phyloP scores from a whole-genome alignment of 1,140 invertebrate genomes.

The Bilobella aurantiaca region DNA sequence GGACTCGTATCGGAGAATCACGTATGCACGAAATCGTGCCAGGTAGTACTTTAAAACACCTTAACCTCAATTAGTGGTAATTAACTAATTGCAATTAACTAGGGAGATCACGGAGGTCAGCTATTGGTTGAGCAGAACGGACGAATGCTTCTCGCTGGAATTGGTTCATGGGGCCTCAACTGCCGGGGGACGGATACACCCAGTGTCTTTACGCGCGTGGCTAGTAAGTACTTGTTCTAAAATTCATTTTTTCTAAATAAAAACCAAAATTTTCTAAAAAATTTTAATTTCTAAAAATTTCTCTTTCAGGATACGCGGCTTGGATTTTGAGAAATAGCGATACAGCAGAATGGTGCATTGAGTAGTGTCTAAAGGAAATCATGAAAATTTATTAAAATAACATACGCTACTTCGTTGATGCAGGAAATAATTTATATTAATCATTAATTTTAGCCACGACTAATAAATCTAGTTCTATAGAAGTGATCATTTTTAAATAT shows the following conservation, averaged over 20 bases:
- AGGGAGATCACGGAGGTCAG: constrained; percentile 10
- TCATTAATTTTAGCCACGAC: too few relatives aligned
- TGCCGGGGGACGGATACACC: background rate
- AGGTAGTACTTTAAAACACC: background rate
- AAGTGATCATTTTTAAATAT: background rate
- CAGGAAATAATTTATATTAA: background rate
- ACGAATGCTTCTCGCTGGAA: background rate
- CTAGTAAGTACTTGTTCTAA: background rate
- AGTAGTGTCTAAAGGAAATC: too few relatives aligned
- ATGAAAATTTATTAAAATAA: background rate
- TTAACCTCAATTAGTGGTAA: background rate
- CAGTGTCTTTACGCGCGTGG: constrained; percentile 5
- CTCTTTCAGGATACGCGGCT: constrained; percentile 1
- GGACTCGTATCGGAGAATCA: background rate
- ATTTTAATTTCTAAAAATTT: background rate
- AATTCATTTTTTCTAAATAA: background rate
- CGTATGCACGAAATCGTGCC: background rate
- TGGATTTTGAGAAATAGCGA: constrained; percentile 10
- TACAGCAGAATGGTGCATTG: background rate
- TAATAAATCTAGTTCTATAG: background rate
- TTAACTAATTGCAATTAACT: background rate
- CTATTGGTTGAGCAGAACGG: background rate
- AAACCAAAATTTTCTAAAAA: background rate
- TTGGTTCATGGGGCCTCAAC: constrained; percentile 3
- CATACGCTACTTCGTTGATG: too few relatives aligned